These are phyloP conservation scores for Geotrypetes seraphini DNA, from an alignment of 2,797 vertebrate species.

Conservation along the genomic window DNA sequence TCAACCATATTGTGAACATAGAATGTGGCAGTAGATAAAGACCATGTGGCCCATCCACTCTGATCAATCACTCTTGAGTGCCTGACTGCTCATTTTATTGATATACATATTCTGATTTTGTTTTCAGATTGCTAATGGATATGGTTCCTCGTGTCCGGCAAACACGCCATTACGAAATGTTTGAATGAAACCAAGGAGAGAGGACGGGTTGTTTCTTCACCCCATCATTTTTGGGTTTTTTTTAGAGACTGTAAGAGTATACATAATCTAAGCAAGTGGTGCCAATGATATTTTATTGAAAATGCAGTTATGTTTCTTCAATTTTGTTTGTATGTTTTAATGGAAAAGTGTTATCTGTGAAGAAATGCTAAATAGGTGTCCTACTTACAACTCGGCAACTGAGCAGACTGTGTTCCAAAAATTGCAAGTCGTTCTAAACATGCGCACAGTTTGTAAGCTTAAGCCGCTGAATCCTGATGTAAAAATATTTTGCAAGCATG, in stretches of 20 bases:
- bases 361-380: constrained; percentile 25
- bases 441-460: constrained; percentile 5
- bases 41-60: too few species aligned
- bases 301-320: constrained; percentile 33
- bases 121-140: constrained; percentile 76
- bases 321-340: constrained; percentile 33
- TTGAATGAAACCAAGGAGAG: constrained; percentile 66
- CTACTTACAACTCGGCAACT: constrained; percentile 20
- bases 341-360: constrained; percentile 34
- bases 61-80: too few species aligned
- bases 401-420: constrained; percentile 14
- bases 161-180: constrained; percentile 89
- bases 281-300: constrained; percentile 37
- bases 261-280: constrained; percentile 28
- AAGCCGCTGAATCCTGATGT: constrained; percentile 31
- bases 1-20: too few species aligned
- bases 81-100: too few species aligned
- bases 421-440: too few species aligned
- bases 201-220: not conserved
- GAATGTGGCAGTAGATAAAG: too few species aligned
- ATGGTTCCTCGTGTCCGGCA: constrained; percentile 88
- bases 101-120: too few species aligned
- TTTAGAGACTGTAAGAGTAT: constrained; percentile 20
- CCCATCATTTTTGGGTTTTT: not conserved
- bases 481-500: constrained; percentile 26